These are phyloP conservation scores for Brachyhypopomus occidentalis DNA, from an alignment of 2,113 vertebrate species.

Conservation along the genomic window DNA sequence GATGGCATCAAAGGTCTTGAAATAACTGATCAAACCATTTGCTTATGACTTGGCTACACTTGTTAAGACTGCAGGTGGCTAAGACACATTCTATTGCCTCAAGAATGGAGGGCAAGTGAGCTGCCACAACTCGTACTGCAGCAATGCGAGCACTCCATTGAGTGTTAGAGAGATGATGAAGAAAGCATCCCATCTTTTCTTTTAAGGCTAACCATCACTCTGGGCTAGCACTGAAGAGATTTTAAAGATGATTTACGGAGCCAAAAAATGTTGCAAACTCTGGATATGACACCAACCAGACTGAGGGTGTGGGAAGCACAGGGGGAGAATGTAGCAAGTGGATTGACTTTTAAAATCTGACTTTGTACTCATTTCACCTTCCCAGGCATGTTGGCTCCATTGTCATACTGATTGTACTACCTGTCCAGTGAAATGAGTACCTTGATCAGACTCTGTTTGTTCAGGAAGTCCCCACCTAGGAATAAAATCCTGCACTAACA, in stretches of 20 bases:
- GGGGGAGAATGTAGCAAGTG: too few species aligned
- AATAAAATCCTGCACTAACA: too few species aligned
- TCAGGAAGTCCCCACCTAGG: too few species aligned
- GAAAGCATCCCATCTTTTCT: conserved; percentile 39
- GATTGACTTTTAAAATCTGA: too few species aligned
- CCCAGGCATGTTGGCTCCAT: too few species aligned
- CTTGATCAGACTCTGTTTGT: too few species aligned
- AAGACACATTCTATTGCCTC: conserved; percentile 27
- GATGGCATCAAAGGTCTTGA: conserved; percentile 46
- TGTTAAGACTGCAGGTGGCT: conserved; percentile 38
- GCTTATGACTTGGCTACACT: conserved; percentile 45
- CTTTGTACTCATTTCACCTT: too few species aligned
- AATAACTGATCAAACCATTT: conserved; percentile 40
- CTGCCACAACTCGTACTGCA: conserved; percentile 35
- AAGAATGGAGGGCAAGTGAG: conserved; percentile 32
- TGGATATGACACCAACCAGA: neutral
- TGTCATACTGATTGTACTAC: too few species aligned
- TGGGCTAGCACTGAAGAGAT: conserved; percentile 46
- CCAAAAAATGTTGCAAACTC: conserved; percentile 30
- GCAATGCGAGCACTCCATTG: conserved; percentile 30
- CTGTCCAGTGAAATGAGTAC: too few species aligned
- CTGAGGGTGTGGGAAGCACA: too few species aligned
- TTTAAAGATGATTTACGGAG: conserved; percentile 35
- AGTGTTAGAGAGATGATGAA: conserved; percentile 38
- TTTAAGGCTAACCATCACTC: conserved; percentile 42